Conservation (phyloP, 2,888 invertebrate species). For the Xestia ashworthii region DNA sequence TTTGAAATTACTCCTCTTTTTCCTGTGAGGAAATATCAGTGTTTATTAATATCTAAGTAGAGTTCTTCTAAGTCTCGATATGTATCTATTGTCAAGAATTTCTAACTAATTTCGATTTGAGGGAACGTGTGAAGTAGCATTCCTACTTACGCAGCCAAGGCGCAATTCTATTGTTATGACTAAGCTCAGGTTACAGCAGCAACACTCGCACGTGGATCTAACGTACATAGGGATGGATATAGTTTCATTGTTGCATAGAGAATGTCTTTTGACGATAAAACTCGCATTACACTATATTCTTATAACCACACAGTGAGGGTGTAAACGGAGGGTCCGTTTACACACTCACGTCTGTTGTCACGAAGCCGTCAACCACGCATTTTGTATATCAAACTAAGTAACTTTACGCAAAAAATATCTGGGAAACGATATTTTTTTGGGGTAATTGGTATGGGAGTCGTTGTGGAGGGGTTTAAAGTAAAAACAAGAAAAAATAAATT, state of each 20-base stretch:
- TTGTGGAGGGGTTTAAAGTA: too few species aligned
- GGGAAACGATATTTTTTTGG: too few species aligned
- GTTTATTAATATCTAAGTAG: neutral
- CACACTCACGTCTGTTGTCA: too few species aligned
- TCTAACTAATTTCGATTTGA: neutral
- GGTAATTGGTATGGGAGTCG: too few species aligned
- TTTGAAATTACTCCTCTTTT: neutral
- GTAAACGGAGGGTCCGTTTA: too few species aligned
- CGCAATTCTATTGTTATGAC: neutral
- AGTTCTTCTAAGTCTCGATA: neutral
- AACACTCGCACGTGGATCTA: slow-evolving; percentile 43
- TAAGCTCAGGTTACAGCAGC: slow-evolving; percentile 41
- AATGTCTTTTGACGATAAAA: neutral
- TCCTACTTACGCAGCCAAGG: slow-evolving; percentile 8
- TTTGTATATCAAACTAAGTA: too few species aligned
- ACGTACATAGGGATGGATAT: neutral
- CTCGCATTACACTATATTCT: neutral
- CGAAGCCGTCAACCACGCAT: too few species aligned
- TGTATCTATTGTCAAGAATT: neutral
- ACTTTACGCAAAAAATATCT: too few species aligned
- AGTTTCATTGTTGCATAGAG: slow-evolving; percentile 10
- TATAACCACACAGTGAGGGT: too few species aligned
- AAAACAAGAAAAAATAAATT: too few species aligned
- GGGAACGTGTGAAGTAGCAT: neutral
- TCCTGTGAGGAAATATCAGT: neutral